phyloP scores from a whole-genome alignment of 2,797 vertebrate genomes.

The Champsocephalus esox region DNA sequence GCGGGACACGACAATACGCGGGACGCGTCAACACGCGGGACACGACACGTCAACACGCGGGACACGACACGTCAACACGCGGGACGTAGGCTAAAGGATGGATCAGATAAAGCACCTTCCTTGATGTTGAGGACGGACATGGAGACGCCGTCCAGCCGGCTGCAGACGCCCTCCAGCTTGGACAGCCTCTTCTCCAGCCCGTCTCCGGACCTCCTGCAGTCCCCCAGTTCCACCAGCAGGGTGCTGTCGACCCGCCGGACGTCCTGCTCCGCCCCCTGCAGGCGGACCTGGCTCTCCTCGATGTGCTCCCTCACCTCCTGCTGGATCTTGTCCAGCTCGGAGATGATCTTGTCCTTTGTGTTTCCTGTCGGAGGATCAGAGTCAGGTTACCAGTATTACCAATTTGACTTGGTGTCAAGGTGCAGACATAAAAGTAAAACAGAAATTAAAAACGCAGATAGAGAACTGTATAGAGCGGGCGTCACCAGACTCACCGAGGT shows the following conservation, averaged over 20 bases:
- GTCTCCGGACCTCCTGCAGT: slow-evolving; percentile 84
- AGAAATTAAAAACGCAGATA: too few relatives aligned
- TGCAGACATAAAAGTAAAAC: too few relatives aligned
- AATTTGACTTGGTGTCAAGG: too few relatives aligned
- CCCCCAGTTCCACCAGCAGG: slow-evolving; percentile 79
- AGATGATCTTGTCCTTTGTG: slow-evolving; percentile 92
- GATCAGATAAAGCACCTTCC: not conserved
- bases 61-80: too few relatives aligned
- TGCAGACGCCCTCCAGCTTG: slow-evolving; percentile 91
- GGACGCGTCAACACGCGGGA: too few relatives aligned
- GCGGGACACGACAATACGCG: too few relatives aligned
- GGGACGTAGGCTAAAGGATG: not conserved
- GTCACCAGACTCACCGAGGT: slow-evolving; percentile 78
- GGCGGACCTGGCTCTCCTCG: slow-evolving; percentile 85
- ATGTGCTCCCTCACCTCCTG: slow-evolving; percentile 88
- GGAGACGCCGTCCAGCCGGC: slow-evolving; percentile 88
- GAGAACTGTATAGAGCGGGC: too few relatives aligned
- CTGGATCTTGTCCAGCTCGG: slow-evolving; percentile 93
- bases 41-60: too few relatives aligned
- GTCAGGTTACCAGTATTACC: too few relatives aligned
- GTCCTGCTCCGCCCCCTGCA: slow-evolving; percentile 83
- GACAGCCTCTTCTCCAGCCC: slow-evolving; percentile 89
- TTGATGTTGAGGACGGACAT: slow-evolving; percentile 89
- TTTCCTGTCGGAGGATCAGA: slow-evolving; percentile 65
- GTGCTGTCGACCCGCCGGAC: slow-evolving; percentile 80